phyloP scores from a whole-genome alignment of 2,797 vertebrate genomes.

The Peromyscus melanophrys region DNA sequence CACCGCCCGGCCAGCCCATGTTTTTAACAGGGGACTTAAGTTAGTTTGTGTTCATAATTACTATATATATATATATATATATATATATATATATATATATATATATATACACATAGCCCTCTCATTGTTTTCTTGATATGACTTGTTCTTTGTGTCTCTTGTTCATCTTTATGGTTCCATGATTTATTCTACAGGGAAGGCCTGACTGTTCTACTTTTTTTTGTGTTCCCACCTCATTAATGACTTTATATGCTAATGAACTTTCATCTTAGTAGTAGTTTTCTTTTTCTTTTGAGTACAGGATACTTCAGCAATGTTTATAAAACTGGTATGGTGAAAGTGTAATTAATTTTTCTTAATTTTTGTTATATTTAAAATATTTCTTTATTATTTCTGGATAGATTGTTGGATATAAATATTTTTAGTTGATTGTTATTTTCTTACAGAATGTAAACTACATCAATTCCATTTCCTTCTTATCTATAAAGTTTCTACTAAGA shows the following conservation, averaged over 20 bases:
- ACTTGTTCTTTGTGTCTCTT: neutral
- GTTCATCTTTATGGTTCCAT: neutral
- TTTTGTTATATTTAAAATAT: neutral
- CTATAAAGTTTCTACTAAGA: neutral
- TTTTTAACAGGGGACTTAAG: neutral
- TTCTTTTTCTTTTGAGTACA: neutral
- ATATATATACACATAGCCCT: neutral
- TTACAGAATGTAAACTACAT: neutral
- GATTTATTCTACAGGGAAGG: neutral
- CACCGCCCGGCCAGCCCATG: no score
- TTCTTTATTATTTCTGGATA: neutral
- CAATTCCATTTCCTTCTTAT: neutral
- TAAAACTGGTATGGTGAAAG: neutral
- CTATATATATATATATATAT: neutral
- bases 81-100: no score
- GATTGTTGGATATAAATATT: neutral
- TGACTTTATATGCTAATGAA: neutral
- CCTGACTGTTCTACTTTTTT: neutral
- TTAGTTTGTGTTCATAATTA: neutral
- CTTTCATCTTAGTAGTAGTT: neutral
- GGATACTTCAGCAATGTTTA: neutral
- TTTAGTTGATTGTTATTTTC: neutral
- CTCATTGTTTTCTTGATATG: neutral
- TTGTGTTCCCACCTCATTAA: neutral
- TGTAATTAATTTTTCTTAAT: neutral